Conservation (phyloP, 2,888 invertebrate genomes). For the Andrena minutula region DNA sequence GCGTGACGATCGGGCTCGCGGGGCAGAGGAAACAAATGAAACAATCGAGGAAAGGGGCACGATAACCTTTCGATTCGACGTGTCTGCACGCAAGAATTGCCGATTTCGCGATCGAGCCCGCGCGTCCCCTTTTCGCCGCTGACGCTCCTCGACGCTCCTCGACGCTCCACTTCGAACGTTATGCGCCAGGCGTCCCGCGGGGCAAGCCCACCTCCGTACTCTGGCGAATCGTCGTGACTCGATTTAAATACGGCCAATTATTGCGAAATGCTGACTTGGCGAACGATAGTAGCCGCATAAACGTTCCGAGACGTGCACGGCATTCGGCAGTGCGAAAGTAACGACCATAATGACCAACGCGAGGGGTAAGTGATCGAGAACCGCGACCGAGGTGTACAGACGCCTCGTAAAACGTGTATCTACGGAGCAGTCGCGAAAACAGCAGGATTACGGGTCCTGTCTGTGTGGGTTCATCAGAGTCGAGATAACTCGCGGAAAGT, state of each 20-base stretch:
- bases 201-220: conserved; percentile 30
- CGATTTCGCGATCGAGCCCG: conserved; percentile 4
- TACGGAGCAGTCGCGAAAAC: neutral
- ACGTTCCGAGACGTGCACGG: conserved; percentile 44
- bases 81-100: neutral
- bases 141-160: neutral
- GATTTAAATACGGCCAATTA: conserved; percentile 62
- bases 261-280: conserved; percentile 77
- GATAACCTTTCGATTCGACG: conserved; percentile 35
- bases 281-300: conserved; percentile 58
- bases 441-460: neutral
- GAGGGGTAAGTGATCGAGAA: conserved; percentile 70
- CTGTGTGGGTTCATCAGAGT: too few relatives aligned
- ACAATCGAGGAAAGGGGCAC: conserved; percentile 17
- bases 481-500: neutral
- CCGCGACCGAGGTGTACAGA: neutral
- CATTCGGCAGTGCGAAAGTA: conserved; percentile 46
- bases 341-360: conserved; percentile 69
- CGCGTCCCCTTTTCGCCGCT: conserved; percentile 1
- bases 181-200: conserved; percentile 24
- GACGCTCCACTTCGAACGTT: conserved; percentile 32
- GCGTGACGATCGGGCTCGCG: conserved; percentile 3
- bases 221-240: conserved; percentile 47
- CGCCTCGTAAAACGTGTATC: neutral
- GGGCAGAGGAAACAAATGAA: conserved; percentile 31